These are phyloP conservation scores for Morone chrysops DNA, from an alignment of 2,113 vertebrate species.

Conservation along the genomic window DNA sequence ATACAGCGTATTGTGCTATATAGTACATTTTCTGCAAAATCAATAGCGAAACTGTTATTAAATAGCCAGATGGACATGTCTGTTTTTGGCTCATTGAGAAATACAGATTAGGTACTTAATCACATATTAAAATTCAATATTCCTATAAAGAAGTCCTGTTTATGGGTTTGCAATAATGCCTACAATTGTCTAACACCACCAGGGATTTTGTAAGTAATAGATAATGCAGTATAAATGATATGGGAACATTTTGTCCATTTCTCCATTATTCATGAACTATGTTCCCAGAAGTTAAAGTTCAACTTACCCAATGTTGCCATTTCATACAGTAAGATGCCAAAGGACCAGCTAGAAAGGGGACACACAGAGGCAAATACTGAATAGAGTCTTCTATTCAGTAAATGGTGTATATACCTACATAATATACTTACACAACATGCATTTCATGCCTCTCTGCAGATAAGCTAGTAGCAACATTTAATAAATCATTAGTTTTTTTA, in stretches of 20 bases:
- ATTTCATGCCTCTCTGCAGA: not conserved
- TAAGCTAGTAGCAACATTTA: not conserved
- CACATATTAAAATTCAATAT: not conserved
- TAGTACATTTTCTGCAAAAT: not conserved
- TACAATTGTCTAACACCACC: not conserved
- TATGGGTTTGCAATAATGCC: not conserved
- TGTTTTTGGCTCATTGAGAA: not conserved
- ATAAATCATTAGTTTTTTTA: not conserved
- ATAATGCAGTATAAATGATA: not conserved
- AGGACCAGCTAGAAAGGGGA: conserved; percentile 89
- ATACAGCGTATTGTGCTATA: not conserved
- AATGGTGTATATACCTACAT: not conserved
- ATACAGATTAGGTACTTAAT: not conserved
- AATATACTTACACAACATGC: not conserved
- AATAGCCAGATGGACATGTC: not conserved
- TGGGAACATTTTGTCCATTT: not conserved
- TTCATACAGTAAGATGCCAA: conserved; percentile 92
- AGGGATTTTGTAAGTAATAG: not conserved
- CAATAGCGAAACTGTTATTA: not conserved
- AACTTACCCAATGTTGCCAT: conserved; percentile 91
- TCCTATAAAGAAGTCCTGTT: not conserved
- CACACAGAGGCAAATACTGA: not conserved
- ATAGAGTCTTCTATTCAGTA: conserved; percentile 3
- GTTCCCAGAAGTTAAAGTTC: not conserved
- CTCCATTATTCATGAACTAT: not conserved